These are phyloP conservation scores for Drosophila melanosoma DNA, from an alignment of 2,888 invertebrate species.

Conservation along the genomic window DNA sequence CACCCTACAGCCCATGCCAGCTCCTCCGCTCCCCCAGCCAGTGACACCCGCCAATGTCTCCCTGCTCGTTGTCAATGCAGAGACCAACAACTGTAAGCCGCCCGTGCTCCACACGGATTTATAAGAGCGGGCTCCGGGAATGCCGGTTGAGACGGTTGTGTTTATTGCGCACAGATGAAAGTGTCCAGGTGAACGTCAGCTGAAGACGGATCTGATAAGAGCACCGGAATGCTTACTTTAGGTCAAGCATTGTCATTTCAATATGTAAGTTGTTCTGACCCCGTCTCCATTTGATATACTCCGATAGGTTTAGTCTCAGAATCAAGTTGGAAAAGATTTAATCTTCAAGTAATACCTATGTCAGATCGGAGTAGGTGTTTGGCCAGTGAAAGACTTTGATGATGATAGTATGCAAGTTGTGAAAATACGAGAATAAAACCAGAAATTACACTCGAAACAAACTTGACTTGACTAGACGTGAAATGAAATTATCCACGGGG, in stretches of 20 bases:
- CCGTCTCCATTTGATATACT: slow-evolving; percentile 16
- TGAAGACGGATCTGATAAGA: slow-evolving; percentile 33
- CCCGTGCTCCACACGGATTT: slow-evolving; percentile 83
- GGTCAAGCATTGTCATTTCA: slow-evolving; percentile 36
- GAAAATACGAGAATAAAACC: neutral
- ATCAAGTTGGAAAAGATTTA: slow-evolving; percentile 36
- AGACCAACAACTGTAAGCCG: slow-evolving; percentile 69
- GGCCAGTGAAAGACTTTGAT: slow-evolving; percentile 42
- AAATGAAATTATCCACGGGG: slow-evolving; percentile 27
- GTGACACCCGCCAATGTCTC: slow-evolving; percentile 23
- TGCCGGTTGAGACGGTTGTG: slow-evolving; percentile 73
- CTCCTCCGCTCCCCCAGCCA: slow-evolving; percentile 11
- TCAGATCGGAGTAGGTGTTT: slow-evolving; percentile 23
- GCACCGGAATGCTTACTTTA: slow-evolving; percentile 59
- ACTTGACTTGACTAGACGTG: neutral
- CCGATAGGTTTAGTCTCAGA: neutral
- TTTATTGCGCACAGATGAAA: slow-evolving; percentile 69
- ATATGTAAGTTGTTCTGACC: neutral
- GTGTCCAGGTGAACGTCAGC: slow-evolving; percentile 15
- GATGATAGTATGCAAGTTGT: slow-evolving; percentile 14
- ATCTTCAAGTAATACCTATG: slow-evolving; percentile 36
- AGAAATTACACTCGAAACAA: neutral
- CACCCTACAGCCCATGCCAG: slow-evolving; percentile 49
- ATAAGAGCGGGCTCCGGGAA: slow-evolving; percentile 71
- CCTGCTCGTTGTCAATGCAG: slow-evolving; percentile 61